phyloP scores from a whole-genome alignment of 2,888 invertebrate species.

The Cosmopolites sordidus region DNA sequence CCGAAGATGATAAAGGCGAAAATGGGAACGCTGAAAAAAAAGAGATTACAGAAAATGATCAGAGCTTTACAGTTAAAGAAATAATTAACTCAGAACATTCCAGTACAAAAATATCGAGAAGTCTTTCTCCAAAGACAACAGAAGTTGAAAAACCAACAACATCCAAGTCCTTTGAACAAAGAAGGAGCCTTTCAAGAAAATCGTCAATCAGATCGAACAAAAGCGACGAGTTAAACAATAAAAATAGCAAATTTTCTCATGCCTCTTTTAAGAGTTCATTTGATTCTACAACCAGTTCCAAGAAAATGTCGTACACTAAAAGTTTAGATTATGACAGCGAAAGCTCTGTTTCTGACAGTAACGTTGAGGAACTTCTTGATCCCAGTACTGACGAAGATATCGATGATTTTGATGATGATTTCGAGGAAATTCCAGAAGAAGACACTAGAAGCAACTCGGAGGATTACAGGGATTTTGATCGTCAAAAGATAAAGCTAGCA shows the following conservation, averaged over 20 bases:
- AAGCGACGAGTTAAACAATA: constrained; percentile 32
- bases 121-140: constrained; percentile 16
- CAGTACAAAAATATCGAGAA: constrained; percentile 11
- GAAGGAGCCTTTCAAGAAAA: constrained; percentile 17
- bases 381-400: constrained; percentile 41
- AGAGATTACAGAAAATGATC: not conserved
- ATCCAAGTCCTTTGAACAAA: constrained; percentile 15
- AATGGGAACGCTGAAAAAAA: not conserved
- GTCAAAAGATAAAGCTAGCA: constrained; percentile 29
- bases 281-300: constrained; percentile 44
- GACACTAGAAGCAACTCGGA: constrained; percentile 41
- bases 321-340: constrained; percentile 47
- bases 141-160: constrained; percentile 13
- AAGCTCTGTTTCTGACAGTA: constrained; percentile 48
- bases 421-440: constrained; percentile 46
- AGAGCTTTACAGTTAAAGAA: too few species aligned
- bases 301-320: constrained; percentile 47
- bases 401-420: constrained; percentile 44
- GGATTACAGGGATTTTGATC: constrained; percentile 30
- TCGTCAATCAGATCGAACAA: constrained; percentile 19
- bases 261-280: constrained; percentile 37
- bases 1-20: not conserved
- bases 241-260: constrained; percentile 27
- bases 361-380: constrained; percentile 45
- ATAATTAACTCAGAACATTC: too few species aligned